Evolutionary conservation across 2,888 invertebrate genomes (phyloP), one percentile per base, ranked within the genome.

Genomic region (Ormyrus nitidulus): DNA sequence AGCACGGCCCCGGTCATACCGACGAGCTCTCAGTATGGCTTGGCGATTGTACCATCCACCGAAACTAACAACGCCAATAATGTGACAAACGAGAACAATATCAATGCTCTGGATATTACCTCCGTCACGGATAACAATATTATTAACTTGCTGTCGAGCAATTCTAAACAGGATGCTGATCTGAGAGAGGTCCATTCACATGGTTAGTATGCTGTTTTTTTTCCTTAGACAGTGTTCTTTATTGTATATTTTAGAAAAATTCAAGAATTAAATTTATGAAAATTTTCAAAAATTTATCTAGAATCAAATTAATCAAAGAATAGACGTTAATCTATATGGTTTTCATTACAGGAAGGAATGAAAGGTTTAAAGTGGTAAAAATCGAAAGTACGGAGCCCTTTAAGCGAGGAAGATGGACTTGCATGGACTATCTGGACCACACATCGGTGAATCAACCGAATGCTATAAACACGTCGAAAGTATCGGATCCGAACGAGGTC

Each of bases 311-410:
- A 34, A 34, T 34, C 34, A 34, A 34, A 34, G 34, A 34, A 34
- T 34, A 34, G 3, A 34, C 34, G 34, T 34, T 34, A 34, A 34
- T 34, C 34, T 34, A 34, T 4, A 34, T 34, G 34, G 34, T 34
- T 34, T 34, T 34, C 34, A 61, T 76, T 65, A 6, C 64, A 82
- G 94, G 94, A 89, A 93, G 95, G 86, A 95, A 95, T 91, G 96
- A 96, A 91, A 93, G 97, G 83, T 98, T 98, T 91, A 97, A 88
- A 79, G 97, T 98, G 86, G 98, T 98, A 58, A 98, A 98, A 93
- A 97, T 98, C 86, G 97, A 97, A 91, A 97, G 97, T 86, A 96
- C 96, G n/a, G 97, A 97, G 91, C 97, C 98, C 19, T 97, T 97
- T 89, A 95, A 96, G 85, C 93, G 98, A 79, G 98, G 98, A 48